Evolutionary conservation across 2,888 invertebrate species (phyloP), one percentile per base, ranked within the genome.

Genomic region (Clusia tigrina): DNA sequence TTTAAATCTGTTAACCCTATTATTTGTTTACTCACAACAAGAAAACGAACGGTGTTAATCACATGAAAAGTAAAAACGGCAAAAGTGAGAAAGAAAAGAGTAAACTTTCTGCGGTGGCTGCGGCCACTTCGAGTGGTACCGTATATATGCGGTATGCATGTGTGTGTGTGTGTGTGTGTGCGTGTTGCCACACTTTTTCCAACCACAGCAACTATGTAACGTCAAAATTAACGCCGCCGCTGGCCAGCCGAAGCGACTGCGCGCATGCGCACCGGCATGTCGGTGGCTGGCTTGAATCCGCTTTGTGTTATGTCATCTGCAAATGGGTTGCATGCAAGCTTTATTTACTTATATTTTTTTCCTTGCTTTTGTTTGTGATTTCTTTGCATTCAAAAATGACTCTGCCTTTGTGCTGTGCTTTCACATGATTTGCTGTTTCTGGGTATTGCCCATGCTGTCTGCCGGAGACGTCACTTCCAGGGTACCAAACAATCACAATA

Each of bases 301-400:
- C 63, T 62, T 59, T 59, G 55, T 69, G 67, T 70, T 70, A 70
- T 70, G 67, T 70, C 70, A 70, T 67, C 64, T 60, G 25, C 61
- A 65, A 66, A 64, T 64, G 65, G n/a, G 58, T 51, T 42, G 54
- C 48, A 42, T 42, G 55, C 32, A 18, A 15, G 62, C 10, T 25
- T 5, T n/a, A 15, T 42, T 42, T 42, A 6, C n/a, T n/a, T 42
- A n/a, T 42, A n/a, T n/a, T n/a, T n/a, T 42, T 42, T n/a, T 6
- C 3, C 42, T 42, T n/a, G 9, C 42, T 42, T 42, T 42, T 15
- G 9, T 42, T 42, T 32, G 32, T 3, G n/a, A 42, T n/a, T 42
- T 42, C n/a, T 42, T 42, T 42, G 9, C n/a, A n/a, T n/a, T 42
- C n/a, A 15, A 42, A 15, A 42, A 42, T 42, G 6, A 32, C 12